phyloP scores from a whole-genome alignment of 1,140 invertebrate genomes.

The Amphibalanus amphitrite region DNA sequence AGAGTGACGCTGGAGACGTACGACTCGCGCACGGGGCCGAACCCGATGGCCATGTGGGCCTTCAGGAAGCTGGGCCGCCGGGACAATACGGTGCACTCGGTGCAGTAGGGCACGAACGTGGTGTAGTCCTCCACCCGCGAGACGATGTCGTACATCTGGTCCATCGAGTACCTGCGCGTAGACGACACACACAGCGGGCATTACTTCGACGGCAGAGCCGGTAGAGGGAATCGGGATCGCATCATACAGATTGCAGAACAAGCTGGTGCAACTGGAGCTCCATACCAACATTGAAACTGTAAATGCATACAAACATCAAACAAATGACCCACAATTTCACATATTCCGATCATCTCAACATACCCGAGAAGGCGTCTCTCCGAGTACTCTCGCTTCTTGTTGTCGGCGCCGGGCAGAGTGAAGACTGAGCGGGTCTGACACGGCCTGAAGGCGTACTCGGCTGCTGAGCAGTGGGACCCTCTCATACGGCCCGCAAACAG shows the following conservation, averaged over 20 bases:
- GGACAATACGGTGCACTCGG: slow-evolving; percentile 51
- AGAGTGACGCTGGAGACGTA: slow-evolving; percentile 77
- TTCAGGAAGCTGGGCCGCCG: slow-evolving; percentile 34
- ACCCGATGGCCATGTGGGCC: slow-evolving; percentile 78
- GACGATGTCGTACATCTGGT: slow-evolving; percentile 87
- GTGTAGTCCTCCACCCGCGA: slow-evolving; percentile 77
- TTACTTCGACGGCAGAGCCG: slow-evolving; percentile 4
- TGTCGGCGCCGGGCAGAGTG: slow-evolving; percentile 10
- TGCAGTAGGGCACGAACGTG: slow-evolving; percentile 89
- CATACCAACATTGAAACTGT: background rate
- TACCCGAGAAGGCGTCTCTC: slow-evolving; percentile 27
- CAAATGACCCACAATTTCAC: too few relatives aligned
- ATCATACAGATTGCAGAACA: background rate
- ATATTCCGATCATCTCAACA: too few relatives aligned
- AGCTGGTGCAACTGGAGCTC: background rate
- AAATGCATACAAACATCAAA: too few relatives aligned
- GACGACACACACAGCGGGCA: slow-evolving; percentile 14
- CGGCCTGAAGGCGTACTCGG: too few relatives aligned
- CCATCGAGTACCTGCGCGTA: slow-evolving; percentile 65
- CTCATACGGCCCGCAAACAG: too few relatives aligned
- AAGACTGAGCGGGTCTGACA: background rate
- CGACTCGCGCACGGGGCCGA: slow-evolving; percentile 67
- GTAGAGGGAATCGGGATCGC: slow-evolving; percentile 3
- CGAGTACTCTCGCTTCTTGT: slow-evolving; percentile 24
- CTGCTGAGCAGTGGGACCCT: too few relatives aligned